Evolutionary conservation across 1,140 invertebrate genomes (phyloP).

Genomic region (Atta texana): DNA sequence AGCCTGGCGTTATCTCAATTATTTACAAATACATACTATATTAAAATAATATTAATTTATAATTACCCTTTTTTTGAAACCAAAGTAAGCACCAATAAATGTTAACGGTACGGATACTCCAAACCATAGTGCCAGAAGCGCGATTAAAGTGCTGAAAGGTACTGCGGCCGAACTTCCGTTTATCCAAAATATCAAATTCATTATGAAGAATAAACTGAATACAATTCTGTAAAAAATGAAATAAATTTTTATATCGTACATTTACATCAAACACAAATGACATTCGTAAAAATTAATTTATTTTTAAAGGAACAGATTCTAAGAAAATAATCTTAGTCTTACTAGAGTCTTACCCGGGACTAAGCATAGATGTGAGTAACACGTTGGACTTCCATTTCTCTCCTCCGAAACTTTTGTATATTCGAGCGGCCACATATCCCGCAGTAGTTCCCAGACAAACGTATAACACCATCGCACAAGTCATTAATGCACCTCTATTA

Average conservation of each 20-base stretch:
- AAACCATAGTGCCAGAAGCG: constrained; percentile 98
- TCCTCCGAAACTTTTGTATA: constrained; percentile 99
- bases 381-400: constrained; percentile 99
- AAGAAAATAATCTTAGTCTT: neutral
- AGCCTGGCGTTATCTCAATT: constrained; percentile 87
- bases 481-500: constrained; percentile 99
- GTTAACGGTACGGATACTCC: constrained; percentile 99
- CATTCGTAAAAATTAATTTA: neutral
- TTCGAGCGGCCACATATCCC: constrained; percentile 97
- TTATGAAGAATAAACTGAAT: constrained; percentile 97
- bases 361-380: constrained; percentile 97
- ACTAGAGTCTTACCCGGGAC: constrained; percentile 94
- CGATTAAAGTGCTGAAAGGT: constrained; percentile 98
- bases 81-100: constrained; percentile 99
- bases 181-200: constrained; percentile 98
- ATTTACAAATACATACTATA: neutral
- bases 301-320: neutral
- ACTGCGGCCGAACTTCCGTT: constrained; percentile 98
- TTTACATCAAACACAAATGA: neutral
- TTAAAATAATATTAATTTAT: constrained; percentile 7
- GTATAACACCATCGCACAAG: constrained; percentile 97
- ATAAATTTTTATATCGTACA: constrained; percentile 28
- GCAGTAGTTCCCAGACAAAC: constrained; percentile 98
- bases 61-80: constrained; percentile 97
- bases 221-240: constrained; percentile 91